Conservation (phyloP, 1,140 invertebrate genomes). For the Atta cephalotes region DNA sequence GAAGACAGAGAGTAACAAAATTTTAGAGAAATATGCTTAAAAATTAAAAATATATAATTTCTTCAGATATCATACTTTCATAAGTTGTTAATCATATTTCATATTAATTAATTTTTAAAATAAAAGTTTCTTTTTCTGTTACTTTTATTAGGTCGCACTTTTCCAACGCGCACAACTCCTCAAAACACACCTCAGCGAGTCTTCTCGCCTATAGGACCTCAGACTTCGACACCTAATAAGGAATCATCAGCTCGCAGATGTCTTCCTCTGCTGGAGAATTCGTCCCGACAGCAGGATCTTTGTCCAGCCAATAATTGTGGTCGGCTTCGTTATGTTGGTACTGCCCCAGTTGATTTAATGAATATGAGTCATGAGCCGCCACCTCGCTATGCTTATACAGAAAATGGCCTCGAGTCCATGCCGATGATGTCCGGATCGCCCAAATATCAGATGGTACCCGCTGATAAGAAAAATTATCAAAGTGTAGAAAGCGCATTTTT, state of each 20-base stretch:
- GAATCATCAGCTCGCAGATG: conserved; percentile 84
- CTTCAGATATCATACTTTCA: background rate
- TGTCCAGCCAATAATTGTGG: conserved; percentile 80
- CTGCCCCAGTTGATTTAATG: conserved; percentile 74
- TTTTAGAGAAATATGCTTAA: background rate
- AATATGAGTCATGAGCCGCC: conserved; percentile 73
- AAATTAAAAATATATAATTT: background rate
- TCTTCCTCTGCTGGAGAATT: conserved; percentile 80
- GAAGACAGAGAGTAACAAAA: background rate
- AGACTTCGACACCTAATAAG: conserved; percentile 84
- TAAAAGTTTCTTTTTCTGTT: background rate
- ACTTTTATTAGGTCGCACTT: conserved; percentile 65
- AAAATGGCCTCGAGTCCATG: conserved; percentile 79
- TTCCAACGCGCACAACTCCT: conserved; percentile 70
- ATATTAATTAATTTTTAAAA: background rate
- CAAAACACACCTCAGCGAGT: conserved; percentile 79
- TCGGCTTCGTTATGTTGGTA: conserved; percentile 78
- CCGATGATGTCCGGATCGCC: conserved; percentile 81
- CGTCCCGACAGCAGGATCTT: conserved; percentile 76
- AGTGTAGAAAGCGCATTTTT: conserved; percentile 84
- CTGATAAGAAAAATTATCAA: conserved; percentile 78
- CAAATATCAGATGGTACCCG: conserved; percentile 79
- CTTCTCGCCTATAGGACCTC: conserved; percentile 75
- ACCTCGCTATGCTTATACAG: conserved; percentile 79
- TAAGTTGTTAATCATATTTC: background rate